Evolutionary conservation across 2,113 vertebrate species (phyloP).

Genomic region (Terrapene triunguis): DNA sequence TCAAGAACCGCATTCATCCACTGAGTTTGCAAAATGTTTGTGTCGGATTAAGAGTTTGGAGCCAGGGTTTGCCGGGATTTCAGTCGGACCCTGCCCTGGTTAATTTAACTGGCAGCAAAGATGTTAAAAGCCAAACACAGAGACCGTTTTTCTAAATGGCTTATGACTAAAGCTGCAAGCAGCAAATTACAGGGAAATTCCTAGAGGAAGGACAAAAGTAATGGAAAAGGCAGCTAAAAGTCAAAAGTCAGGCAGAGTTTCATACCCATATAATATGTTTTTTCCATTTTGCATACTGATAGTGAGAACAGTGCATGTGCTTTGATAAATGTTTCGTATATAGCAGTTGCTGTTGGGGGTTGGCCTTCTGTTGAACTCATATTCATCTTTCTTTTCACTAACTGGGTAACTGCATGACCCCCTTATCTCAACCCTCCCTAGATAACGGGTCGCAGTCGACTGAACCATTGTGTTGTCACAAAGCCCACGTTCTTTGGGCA

Average conservation of each 20-base stretch:
- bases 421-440: not conserved
- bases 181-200: not conserved
- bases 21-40: not conserved
- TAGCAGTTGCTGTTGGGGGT: fast-evolving
- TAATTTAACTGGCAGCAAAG: not conserved
- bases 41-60: not conserved
- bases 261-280: not conserved
- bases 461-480: not conserved
- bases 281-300: fast-evolving
- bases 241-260: not conserved
- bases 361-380: fast-evolving
- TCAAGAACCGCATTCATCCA: not conserved
- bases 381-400: not conserved
- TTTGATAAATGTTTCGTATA: not conserved
- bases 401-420: fast-evolving
- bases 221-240: not conserved
- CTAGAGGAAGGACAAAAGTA: not conserved
- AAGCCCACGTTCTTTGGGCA: not conserved
- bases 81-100: too few relatives aligned
- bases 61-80: not conserved
- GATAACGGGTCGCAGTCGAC: not conserved
- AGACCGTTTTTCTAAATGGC: not conserved
- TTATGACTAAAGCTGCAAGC: not conserved
- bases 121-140: not conserved
- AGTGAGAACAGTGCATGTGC: not conserved